Base-by-base conservation (phyloP, 2,888 invertebrate genomes). In the Hirtodrosophila histrioides region DNA sequence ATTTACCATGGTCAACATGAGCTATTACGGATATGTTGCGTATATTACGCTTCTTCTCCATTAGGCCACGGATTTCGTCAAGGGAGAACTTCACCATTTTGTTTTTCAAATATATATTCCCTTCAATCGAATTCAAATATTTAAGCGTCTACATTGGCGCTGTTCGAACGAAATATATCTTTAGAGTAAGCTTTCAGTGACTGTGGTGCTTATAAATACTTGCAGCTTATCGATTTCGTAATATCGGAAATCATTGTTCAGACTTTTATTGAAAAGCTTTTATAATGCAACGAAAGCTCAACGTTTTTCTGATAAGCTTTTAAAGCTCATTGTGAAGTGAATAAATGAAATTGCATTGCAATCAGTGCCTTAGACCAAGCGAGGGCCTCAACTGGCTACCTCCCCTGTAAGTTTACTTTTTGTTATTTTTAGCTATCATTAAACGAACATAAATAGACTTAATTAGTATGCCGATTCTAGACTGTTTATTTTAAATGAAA, bases 11-110 rank as follows among this genome's bases (percentile, higher is more conserved):
- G 94, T 99, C 99, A 84, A 99, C 99, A 93, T 99, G 99, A 89
- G 99, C 99, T 92, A 99, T 99, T 93, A 99, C 99, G 91, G 99
- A 99, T 99, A 99, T 99, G 94, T 99, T 99, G 92, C 99, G 96
- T 94, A 99, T 99, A 92, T 99, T 99, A 94, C 94, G 94, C 94
- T 99, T 99, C 93, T 97, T 97, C 97, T 99, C 99, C 99, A 99
- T 99, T 96, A 99, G 97, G 92, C 91, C 94, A 93, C 99, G 97
- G 94, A 99, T 99, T 94, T 99, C 54, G 31, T 72, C 54, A 0
- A 70, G 10, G 0, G 73, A 72, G 6, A 70, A 72, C 39, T 70
- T 70, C 50, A 70, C 70, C 70, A 70, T 70, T 43, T 55, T 70
- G 0, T 4, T 17, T 35, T 44, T 31, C 4, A 1, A 27, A 39